A percentile compares a stretch with the other conserved stretches of the same genome.
phyloP scores from a whole-genome alignment of 2,113 vertebrate species.

The Nanger granti region DNA sequence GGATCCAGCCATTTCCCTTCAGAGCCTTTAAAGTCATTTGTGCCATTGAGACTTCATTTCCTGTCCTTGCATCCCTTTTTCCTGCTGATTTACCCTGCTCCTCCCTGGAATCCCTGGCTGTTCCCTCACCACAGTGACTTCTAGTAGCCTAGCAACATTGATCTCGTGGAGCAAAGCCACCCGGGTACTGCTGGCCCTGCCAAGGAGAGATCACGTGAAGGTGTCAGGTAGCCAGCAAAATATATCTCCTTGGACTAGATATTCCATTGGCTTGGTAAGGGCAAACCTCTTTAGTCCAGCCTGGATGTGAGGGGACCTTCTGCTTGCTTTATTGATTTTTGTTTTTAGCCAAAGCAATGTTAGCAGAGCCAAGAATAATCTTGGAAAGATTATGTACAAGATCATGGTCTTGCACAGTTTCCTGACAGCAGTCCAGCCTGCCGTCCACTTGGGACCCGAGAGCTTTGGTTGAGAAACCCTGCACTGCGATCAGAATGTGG shows the following conservation, averaged over 20 bases:
- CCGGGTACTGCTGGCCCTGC: slow-evolving; percentile 4
- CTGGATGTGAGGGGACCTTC: slow-evolving; percentile 54
- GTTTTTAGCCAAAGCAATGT: slow-evolving; percentile 51
- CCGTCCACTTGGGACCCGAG: neutral
- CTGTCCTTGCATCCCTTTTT: neutral
- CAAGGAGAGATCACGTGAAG: slow-evolving; percentile 53
- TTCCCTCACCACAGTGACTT: slow-evolving; percentile 33
- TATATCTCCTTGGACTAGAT: slow-evolving; percentile 55
- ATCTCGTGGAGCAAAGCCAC: slow-evolving; percentile 47
- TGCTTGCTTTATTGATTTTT: slow-evolving; percentile 61
- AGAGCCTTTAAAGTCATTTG: neutral
- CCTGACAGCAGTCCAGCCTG: neutral
- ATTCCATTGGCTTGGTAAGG: slow-evolving; percentile 44
- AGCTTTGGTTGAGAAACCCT: neutral
- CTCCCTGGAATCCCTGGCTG: neutral
- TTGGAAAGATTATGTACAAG: slow-evolving; percentile 24
- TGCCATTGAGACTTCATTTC: neutral
- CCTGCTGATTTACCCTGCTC: neutral
- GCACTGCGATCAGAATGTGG: rapidly evolving
- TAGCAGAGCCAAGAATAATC: slow-evolving; percentile 62
- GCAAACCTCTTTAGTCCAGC: slow-evolving; percentile 64
- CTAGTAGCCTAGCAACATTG: slow-evolving; percentile 65
- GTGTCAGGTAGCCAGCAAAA: slow-evolving; percentile 66
- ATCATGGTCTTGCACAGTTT: slow-evolving; percentile 24
- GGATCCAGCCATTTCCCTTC: neutral